Evolutionary conservation across 2,113 vertebrate genomes (phyloP), one percentile per base, ranked within the genome.

Genomic region (Periophthalmus modestus): DNA sequence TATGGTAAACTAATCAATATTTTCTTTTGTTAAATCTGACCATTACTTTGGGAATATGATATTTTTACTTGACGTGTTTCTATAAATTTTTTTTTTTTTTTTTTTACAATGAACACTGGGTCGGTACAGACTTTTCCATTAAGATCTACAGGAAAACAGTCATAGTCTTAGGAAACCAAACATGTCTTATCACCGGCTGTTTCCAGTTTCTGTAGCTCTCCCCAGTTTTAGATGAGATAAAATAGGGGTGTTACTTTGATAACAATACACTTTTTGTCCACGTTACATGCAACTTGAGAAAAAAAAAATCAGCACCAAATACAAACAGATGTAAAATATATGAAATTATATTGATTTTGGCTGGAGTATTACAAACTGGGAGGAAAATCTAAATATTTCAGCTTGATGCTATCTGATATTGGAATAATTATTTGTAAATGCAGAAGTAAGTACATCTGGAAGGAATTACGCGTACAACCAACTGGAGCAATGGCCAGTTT

Each of bases 141-240:
- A 59, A 15, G 28, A 3, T 1, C 57, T 28, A 28, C 23, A 59
- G 59, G 59, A 62, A 62, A 62, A 34, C 59, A 62, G 16, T 34
- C 14, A 0, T 34, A 62, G 15, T 61, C 14, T 33, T 24, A 23
- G 28, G 28, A 55, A 55, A 55, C 52, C 4, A 10, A 55, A 55
- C 52, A 59, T 59, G 21, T 14, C 57, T 59, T 59, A 59, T 59
- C 57, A 59, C 21, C 57, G 28, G 57, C 59, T 62, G 16, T 34
- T 62, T 62, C 15, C 59, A 62, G 59, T 34, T 16, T 34, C 23
- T 24, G 15, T 14, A 23, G 28, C 28, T 62, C 15, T 19, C 28
- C 24, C 24, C 59, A 18, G 16, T 15, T 62, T 33, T 18, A 62
- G 59, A 62, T 62, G 18, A 62, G 59, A 62, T 62, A 34, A 28